Evolutionary conservation across 92 coral and sea anemone genomes (phyloP), one percentile per base, ranked within the genome.

Genomic region (Siderastrea siderea): DNA sequence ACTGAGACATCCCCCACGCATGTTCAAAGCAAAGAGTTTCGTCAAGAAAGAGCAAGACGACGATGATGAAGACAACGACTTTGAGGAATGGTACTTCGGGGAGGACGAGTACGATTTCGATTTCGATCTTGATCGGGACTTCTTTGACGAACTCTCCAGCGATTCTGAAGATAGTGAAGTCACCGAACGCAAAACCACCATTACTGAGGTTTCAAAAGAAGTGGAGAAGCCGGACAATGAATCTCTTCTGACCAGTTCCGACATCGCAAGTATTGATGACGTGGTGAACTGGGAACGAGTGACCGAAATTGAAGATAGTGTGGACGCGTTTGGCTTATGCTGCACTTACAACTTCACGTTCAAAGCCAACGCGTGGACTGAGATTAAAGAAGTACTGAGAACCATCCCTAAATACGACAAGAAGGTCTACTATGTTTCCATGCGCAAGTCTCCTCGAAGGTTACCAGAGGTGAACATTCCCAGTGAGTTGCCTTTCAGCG

Each of bases 221-320:
- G 74, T 47, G 19, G 91, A 80, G 50, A 70, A 63, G 47, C 17
- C 74, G 19, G 90, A 84, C 4, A 90, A 75, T 48, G 82, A 71
- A 47, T 60, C 69, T 5, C 75, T 47, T 9, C 62, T 78, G 17
- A 84, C 70, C 8, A 85, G 83, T 55, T 85, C 84, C 12, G 89
- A 94, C 60, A 71, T 91, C 17, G 76, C 79, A 62, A 78, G 75
- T 49, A 90, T 93, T 51, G 84, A 93, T 52, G 82, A 71, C 38
- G 93, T 93, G 9, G 81, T 71, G 43, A 83, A 47, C 5, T 95
- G 96, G 96, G 91, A 72, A 65, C 84, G 98, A 10, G 96, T 95
- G 48, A 66, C 90, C 26, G 78, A 80, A 19, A 47, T 93, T 12
- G 83, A 85, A 14, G 96, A 88, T 65, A 91, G 91, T 17, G 59